Conservation (phyloP, 2,113 vertebrate genomes). For the Pluvianellus socialis region DNA sequence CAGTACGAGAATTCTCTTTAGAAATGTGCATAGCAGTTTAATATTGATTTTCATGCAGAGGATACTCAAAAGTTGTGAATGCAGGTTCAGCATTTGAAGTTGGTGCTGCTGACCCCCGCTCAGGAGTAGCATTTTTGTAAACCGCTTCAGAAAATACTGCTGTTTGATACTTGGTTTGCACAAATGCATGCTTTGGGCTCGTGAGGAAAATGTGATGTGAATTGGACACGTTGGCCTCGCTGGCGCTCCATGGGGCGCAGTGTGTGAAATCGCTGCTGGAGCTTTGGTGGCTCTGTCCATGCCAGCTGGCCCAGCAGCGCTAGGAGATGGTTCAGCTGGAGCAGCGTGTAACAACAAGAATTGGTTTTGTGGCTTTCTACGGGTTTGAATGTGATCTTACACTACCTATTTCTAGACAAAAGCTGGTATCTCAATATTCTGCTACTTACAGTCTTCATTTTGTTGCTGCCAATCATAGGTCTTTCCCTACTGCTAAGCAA, state of each 20-base stretch:
- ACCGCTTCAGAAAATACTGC: background rate
- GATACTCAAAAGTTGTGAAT: background rate
- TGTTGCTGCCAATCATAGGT: background rate
- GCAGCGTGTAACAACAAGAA: background rate
- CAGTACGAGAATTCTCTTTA: background rate
- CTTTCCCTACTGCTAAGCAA: background rate
- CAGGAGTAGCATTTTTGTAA: background rate
- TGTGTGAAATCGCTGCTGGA: background rate
- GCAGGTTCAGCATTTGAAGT: background rate
- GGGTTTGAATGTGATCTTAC: background rate
- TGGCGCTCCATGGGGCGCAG: accelerated
- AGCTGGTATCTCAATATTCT: background rate
- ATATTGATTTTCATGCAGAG: background rate
- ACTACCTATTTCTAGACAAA: background rate
- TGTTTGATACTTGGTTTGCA: background rate
- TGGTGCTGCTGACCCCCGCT: background rate
- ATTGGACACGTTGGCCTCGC: background rate
- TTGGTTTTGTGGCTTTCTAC: background rate
- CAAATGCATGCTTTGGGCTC: background rate
- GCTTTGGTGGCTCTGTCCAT: background rate
- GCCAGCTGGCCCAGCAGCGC: background rate
- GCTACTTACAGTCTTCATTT: background rate
- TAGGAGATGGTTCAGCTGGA: background rate
- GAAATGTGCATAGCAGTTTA: accelerated
- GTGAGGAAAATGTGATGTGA: background rate